phyloP scores from a whole-genome alignment of 2,113 vertebrate species.

The Steatornis caripensis region DNA sequence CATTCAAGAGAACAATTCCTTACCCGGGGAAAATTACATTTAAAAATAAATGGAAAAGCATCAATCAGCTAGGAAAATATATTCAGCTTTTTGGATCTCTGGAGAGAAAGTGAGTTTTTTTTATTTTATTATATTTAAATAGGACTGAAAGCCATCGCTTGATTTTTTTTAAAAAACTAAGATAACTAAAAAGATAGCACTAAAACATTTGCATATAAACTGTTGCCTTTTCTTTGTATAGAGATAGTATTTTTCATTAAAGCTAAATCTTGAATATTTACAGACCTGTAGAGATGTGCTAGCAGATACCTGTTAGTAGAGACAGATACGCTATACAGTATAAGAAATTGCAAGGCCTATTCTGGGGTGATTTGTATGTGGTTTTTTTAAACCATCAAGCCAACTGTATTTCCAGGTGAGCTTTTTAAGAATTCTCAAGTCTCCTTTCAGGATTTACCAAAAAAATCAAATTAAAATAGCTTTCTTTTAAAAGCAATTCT shows the following conservation, averaged over 20 bases:
- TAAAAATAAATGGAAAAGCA: slow-evolving; percentile 81
- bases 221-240: neutral
- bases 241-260: slow-evolving; percentile 26
- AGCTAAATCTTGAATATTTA: slow-evolving; percentile 43
- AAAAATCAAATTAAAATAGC: neutral
- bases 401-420: neutral
- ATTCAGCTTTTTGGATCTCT: slow-evolving; percentile 67
- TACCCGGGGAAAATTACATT: slow-evolving; percentile 72
- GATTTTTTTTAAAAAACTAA: slow-evolving; percentile 12
- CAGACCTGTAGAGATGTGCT: neutral
- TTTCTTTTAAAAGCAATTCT: neutral
- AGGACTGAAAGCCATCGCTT: slow-evolving; percentile 45
- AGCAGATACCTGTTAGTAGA: neutral
- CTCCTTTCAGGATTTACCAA: neutral
- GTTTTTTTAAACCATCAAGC: neutral
- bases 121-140: slow-evolving; percentile 72
- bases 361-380: neutral
- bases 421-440: neutral
- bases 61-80: slow-evolving; percentile 75
- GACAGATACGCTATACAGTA: neutral
- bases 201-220: slow-evolving; percentile 43
- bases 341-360: neutral
- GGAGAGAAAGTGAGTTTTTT: slow-evolving; percentile 56
- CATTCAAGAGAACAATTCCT: slow-evolving; percentile 75
- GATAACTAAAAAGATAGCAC: slow-evolving; percentile 40